Conservation (phyloP, 2,797 vertebrate genomes). For the Danio albolineatus region DNA sequence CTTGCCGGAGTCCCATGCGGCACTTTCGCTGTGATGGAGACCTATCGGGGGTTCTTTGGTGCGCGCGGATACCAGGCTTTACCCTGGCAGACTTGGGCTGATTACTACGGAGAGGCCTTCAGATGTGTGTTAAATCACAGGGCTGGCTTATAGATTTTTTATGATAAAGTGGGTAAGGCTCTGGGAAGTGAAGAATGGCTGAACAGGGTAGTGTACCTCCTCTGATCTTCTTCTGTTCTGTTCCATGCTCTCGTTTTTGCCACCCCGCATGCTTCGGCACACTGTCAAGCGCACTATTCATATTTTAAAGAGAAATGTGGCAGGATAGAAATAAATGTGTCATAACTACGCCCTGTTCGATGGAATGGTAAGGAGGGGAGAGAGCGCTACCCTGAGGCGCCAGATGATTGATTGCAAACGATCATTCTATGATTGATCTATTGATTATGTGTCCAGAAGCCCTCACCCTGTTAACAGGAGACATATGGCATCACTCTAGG, state of each 20-base stretch:
- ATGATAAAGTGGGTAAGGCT: constrained; percentile 53
- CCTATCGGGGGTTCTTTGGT: constrained; percentile 54
- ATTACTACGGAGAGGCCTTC: constrained; percentile 55
- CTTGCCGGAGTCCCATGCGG: constrained; percentile 68
- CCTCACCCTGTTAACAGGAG: constrained; percentile 71
- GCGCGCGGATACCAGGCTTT: constrained; percentile 36
- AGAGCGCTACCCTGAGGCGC: constrained; percentile 59
- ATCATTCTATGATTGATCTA: constrained; percentile 84
- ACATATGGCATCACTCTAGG: constrained; percentile 69
- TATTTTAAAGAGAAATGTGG: constrained; percentile 49
- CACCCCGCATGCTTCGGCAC: constrained; percentile 2
- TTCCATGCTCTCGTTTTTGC: constrained; percentile 43
- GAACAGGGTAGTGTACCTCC: constrained; percentile 52
- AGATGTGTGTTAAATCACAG: constrained; percentile 60
- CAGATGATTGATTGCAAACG: constrained; percentile 78
- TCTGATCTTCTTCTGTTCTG: constrained; percentile 55
- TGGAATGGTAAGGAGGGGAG: constrained; percentile 18
- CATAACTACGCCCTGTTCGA: constrained; percentile 24
- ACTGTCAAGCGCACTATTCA: constrained; percentile 38
- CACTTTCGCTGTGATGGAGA: constrained; percentile 70
- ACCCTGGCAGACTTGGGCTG: constrained; percentile 41
- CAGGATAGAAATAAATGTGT: constrained; percentile 47
- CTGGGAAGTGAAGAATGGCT: constrained; percentile 52
- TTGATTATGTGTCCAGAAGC: constrained; percentile 74
- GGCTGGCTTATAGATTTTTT: constrained; percentile 59